phyloP scores from a whole-genome alignment of 2,888 invertebrate genomes.

The Trissoscelio sp. region DNA sequence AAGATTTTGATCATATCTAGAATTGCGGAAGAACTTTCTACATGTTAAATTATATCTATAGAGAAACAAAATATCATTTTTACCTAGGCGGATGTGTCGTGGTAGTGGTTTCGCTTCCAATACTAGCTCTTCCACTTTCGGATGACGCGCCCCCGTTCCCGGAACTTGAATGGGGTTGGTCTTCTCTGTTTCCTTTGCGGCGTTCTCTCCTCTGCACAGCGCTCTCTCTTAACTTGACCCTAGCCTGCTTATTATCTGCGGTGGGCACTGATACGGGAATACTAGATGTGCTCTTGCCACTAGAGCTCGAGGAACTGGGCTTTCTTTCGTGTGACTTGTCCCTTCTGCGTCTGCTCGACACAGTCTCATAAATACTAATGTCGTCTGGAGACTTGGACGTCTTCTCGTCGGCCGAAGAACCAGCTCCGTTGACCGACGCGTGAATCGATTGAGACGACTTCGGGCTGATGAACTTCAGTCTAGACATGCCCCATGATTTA shows the following conservation, averaged over 20 bases:
- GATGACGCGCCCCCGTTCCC: constrained; percentile 98
- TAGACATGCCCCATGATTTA: constrained; percentile 93
- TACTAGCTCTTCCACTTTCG: constrained; percentile 93
- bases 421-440: constrained; percentile 57
- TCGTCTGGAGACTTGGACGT: constrained; percentile 82
- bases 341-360: constrained; percentile 87
- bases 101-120: constrained; percentile 92
- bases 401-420: constrained; percentile 66
- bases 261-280: constrained; percentile 77
- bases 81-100: constrained; percentile 84
- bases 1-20: too few relatives aligned
- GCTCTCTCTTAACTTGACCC: constrained; percentile 91
- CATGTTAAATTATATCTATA: too few relatives aligned
- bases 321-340: constrained; percentile 91
- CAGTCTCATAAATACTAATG: constrained; percentile 87
- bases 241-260: constrained; percentile 74
- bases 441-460: constrained; percentile 75
- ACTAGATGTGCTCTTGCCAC: constrained; percentile 80
- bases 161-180: constrained; percentile 94
- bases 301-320: constrained; percentile 89
- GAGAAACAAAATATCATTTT: background rate
- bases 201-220: constrained; percentile 89
- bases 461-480: constrained; percentile 89
- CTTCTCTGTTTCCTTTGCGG: constrained; percentile 87
- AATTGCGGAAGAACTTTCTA: too few relatives aligned